Conservation (phyloP, 2,113 vertebrate genomes). For the Carassius auratus region DNA sequence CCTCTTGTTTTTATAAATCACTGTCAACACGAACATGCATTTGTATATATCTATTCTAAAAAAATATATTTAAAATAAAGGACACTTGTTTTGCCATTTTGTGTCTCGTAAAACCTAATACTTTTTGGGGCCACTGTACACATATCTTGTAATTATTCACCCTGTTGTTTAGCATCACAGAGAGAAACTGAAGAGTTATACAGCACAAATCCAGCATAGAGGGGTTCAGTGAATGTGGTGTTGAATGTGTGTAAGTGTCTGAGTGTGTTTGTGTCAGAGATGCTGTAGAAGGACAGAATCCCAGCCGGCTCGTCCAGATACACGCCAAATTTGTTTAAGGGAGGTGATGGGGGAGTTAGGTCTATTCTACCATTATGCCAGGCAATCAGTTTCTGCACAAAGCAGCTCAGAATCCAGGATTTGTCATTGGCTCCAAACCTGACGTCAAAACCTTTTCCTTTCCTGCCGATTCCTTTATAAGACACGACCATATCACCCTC, state of each 20-base stretch:
- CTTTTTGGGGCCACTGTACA: too few relatives aligned
- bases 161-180: neutral
- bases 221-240: neutral
- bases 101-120: too few relatives aligned
- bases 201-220: neutral
- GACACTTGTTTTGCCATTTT: too few relatives aligned
- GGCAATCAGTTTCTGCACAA: neutral
- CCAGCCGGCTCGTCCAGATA: neutral
- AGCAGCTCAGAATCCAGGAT: neutral
- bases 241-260: too few relatives aligned
- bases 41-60: too few relatives aligned
- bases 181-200: neutral
- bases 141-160: neutral
- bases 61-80: too few relatives aligned
- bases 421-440: neutral
- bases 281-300: too few relatives aligned
- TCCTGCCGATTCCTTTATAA: neutral
- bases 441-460: neutral
- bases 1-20: too few relatives aligned
- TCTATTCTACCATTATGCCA: accelerated
- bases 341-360: neutral
- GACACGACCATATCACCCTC: neutral
- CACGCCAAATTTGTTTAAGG: neutral
- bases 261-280: too few relatives aligned
- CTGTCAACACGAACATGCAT: too few relatives aligned